A percentile compares a stretch with the other conserved stretches of the same genome.
These are phyloP conservation scores for Caenorhabditis wallacei DNA, from an alignment of 2,888 invertebrate genomes.

Conservation along the genomic window DNA sequence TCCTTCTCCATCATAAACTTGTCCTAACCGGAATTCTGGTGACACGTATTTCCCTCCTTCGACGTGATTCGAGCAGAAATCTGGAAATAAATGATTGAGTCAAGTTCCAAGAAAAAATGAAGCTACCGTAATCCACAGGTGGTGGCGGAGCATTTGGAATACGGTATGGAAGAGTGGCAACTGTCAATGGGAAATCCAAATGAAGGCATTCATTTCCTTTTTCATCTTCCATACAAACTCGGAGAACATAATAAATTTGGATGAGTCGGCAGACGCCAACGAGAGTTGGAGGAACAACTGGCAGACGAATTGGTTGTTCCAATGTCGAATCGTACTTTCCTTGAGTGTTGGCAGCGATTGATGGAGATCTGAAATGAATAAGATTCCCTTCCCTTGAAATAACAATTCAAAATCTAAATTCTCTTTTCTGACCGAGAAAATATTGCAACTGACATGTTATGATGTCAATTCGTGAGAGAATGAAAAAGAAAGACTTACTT, in stretches of 20 bases:
- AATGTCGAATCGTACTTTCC: conserved; percentile 86
- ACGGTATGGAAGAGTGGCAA: conserved; percentile 88
- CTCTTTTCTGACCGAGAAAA: neutral
- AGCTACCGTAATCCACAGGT: conserved; percentile 80
- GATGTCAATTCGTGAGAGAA: conserved; percentile 15
- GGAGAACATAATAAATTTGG: conserved; percentile 88
- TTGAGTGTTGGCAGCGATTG: conserved; percentile 77
- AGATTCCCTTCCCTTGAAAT: neutral
- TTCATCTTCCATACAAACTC: conserved; percentile 88
- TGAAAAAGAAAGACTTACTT: conserved; percentile 81
- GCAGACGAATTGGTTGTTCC: conserved; percentile 88
- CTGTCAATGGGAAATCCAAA: conserved; percentile 89
- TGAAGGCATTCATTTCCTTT: conserved; percentile 88
- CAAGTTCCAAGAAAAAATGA: neutral
- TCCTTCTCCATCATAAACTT: conserved; percentile 85
- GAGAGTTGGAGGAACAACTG: conserved; percentile 89
- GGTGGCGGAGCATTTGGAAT: conserved; percentile 83
- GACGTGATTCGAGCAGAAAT: conserved; percentile 88
- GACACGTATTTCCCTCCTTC: conserved; percentile 90
- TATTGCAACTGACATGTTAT: conserved; percentile 4
- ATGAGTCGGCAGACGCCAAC: conserved; percentile 88
- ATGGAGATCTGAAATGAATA: conserved; percentile 71
- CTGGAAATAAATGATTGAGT: conserved; percentile 84
- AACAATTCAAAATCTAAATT: conserved; percentile 1
- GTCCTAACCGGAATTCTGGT: conserved; percentile 89